These are phyloP conservation scores for Peromyscus californicus DNA, from an alignment of 2,113 vertebrate genomes.

Conservation along the genomic window DNA sequence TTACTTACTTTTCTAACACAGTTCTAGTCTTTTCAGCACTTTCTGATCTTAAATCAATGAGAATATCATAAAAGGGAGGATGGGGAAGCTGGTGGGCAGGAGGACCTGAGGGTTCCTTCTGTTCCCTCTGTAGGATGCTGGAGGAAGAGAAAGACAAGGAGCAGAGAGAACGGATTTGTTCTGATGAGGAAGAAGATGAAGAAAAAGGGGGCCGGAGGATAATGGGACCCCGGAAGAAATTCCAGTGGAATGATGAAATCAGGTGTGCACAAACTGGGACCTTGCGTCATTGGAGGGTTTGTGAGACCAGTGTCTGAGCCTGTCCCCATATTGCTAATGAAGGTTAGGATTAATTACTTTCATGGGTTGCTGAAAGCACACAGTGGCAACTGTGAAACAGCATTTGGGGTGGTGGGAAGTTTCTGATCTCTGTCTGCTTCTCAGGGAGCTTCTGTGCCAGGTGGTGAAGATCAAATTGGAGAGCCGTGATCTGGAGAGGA, in stretches of 20 bases:
- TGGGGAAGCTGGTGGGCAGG: not conserved
- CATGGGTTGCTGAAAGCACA: conserved; percentile 60
- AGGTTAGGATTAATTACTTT: conserved; percentile 67
- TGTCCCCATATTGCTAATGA: conserved; percentile 43
- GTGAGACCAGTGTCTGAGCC: conserved; percentile 67
- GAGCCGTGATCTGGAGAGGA: conserved; percentile 89
- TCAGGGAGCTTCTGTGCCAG: conserved; percentile 92
- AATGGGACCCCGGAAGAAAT: conserved; percentile 93
- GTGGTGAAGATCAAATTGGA: conserved; percentile 93
- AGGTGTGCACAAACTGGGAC: conserved; percentile 87
- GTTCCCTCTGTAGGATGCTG: conserved; percentile 86
- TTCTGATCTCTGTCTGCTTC: conserved; percentile 76
- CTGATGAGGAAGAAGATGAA: conserved; percentile 92
- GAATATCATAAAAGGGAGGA: fast-evolving
- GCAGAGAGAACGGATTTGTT: conserved; percentile 87
- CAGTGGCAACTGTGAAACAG: conserved; percentile 44
- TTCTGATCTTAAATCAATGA: conserved; percentile 2
- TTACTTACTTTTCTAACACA: not conserved
- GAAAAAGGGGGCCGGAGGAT: conserved; percentile 91
- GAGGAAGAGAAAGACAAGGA: conserved; percentile 94
- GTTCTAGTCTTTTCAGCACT: not conserved
- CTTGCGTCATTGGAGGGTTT: conserved; percentile 70
- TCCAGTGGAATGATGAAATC: conserved; percentile 97
- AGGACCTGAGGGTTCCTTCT: conserved; percentile 21
- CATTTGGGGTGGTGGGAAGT: conserved; percentile 62